Evolutionary conservation across 2,113 vertebrate genomes (phyloP), one percentile per base, ranked within the genome.

Genomic region (Butorides virescens): DNA sequence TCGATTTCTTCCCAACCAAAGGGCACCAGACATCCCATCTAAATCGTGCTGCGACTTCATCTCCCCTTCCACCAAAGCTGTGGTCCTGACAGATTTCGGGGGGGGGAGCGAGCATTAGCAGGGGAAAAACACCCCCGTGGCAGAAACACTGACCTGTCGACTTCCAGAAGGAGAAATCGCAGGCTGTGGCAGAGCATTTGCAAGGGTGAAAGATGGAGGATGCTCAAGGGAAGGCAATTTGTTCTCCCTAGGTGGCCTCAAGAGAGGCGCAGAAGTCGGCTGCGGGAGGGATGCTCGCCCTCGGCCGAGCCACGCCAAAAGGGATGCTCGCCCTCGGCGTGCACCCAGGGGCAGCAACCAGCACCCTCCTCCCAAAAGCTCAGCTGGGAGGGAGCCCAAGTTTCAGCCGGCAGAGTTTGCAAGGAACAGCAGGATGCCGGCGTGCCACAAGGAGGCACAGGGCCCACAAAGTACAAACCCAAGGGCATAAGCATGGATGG

Each of bases 1-100:
- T 93, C 52, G 20, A 84, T 93, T 97, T 68, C 94, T 71, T 88
- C 96, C 82, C 96, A 94, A 94, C 95, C 88, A 18, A 93, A 79
- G 94, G 92, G 86, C 87, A 94, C 86, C 93, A 77, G 76, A 44
- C 65, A 50, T 37, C 67, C 86, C 46, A 56, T 77, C 95, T 92
- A 95, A 95, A 77, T 67, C 81, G 72, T 89, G 83, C 96, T 91
- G 78, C 37, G 84, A 87, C 95, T 96, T 96, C 66, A 80, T 78
- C 84, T 84, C 32, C 27, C 65, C 78, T 95, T 75, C 84, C 61
- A 67, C 80, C 70, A 89, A 74, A 82, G 49, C 9, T 1, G 1
- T 8, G 29, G 30, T 50, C 92, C 90, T 80, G 95, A 70, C 93
- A 84, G 93, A 65, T 83, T 34, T 42, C 19, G n/a, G 36, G 75